These are phyloP conservation scores for Conger conger DNA, from an alignment of 2,113 vertebrate species.

Conservation along the genomic window DNA sequence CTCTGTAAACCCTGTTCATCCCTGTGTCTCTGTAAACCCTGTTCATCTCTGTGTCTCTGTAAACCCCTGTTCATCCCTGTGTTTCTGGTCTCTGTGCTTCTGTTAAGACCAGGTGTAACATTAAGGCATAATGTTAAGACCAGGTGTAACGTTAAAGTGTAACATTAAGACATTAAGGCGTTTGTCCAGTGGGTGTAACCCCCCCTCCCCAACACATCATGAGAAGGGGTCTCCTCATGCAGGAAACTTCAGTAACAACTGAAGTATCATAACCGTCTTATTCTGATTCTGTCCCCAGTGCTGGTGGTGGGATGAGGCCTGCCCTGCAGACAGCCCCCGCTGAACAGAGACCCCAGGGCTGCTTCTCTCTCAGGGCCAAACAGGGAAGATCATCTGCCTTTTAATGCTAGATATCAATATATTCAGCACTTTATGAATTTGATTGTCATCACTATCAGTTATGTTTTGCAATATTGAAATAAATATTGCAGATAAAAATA, in stretches of 20 bases:
- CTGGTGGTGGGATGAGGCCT: background rate
- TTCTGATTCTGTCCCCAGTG: conserved; percentile 22
- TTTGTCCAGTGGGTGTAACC: no score
- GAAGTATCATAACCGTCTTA: conserved; percentile 39
- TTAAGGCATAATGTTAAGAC: no score
- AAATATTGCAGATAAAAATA: no score
- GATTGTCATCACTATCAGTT: background rate
- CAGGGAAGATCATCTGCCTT: background rate
- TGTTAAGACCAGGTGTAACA: conserved; percentile 30
- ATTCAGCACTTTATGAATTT: background rate
- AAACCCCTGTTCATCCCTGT: conserved; percentile 9
- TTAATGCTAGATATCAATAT: background rate
- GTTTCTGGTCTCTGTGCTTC: conserved; percentile 4
- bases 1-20: conserved; percentile 23
- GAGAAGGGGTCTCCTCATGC: conserved; percentile 31
- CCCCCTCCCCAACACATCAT: conserved; percentile 12
- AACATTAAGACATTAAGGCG: no score
- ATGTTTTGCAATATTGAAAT: no score
- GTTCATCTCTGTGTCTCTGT: background rate
- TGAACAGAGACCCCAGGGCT: background rate
- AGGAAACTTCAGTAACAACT: conserved; percentile 39
- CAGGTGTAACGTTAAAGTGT: no score
- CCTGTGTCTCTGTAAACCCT: conserved; percentile 16
- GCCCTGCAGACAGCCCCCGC: no score
- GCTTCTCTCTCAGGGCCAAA: conserved; percentile 10